A percentile compares a stretch with the other conserved stretches of the same genome.
Evolutionary conservation across 2,797 vertebrate species (phyloP).

Genomic region (Halcyon leucocephala): DNA sequence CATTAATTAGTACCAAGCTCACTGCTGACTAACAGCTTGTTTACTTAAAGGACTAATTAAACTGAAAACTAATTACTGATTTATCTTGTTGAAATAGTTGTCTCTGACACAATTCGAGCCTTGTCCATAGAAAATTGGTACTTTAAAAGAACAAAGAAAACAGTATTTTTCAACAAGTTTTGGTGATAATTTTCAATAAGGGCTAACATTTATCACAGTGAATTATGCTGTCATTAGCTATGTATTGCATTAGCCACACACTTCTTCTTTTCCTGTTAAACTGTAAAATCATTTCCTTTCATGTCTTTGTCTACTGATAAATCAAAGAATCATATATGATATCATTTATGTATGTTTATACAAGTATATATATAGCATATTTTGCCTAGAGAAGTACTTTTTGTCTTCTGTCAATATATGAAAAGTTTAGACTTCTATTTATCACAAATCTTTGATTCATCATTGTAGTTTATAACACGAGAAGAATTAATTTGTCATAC

Average conservation of each 20-base stretch:
- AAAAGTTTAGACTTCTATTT: not conserved
- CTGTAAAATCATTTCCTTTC: not conserved
- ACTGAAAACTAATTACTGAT: not conserved
- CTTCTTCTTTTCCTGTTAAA: not conserved
- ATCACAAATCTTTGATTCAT: not conserved
- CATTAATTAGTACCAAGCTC: not conserved
- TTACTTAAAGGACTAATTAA: not conserved
- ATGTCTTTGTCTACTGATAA: not conserved
- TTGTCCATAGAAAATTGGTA: not conserved
- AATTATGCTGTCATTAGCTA: not conserved
- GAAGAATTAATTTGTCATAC: not conserved
- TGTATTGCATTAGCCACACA: not conserved
- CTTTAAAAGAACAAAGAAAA: not conserved
- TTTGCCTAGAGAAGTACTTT: conserved; percentile 69
- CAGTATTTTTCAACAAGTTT: not conserved
- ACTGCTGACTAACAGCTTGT: not conserved
- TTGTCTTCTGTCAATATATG: not conserved
- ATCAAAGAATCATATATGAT: not conserved
- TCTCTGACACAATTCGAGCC: not conserved
- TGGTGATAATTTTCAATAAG: not conserved
- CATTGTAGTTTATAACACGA: not conserved
- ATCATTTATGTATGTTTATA: not conserved
- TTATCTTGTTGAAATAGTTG: not conserved
- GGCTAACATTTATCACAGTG: not conserved
- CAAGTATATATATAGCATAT: not conserved